Base-by-base conservation (phyloP, 2,888 invertebrate species). In the Lepetodrilus schrolli region DNA sequence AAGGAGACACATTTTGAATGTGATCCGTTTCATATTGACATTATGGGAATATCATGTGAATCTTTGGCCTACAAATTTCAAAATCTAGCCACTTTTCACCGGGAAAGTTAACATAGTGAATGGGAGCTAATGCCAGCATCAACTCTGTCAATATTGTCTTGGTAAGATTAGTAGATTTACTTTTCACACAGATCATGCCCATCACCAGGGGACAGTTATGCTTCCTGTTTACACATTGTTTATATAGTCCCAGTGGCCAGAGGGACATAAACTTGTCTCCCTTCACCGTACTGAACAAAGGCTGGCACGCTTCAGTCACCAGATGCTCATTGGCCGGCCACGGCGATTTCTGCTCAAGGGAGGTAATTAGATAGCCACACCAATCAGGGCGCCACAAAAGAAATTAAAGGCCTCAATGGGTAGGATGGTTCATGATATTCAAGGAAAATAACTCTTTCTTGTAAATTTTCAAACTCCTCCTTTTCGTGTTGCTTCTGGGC, bases 361-460 rank as follows among this genome's bases (percentile, higher is more conserved):
- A 58, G 58, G 58, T 58, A 58, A 58, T 34, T 34, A 17, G 26
- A 58, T 58, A 58, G 26, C 26, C 30, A 13, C 26, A n/a, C 58
- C 58, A 58, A 58, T 58, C 58, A 58, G 58, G 13, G 30, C 17
- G 7, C 30, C 26, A 58, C 58, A 58, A 58, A 13, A 58, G 58
- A 58, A 26, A 30, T 26, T 34, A n/a, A 58, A 30, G 30, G 30
- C n/a, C n/a, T 13, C n/a, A 30, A n/a, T 10, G 34, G n/a, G 30
- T 58, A 58, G 30, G 58, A 58, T 58, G 58, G 58, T 34, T 17
- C 30, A 34, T 17, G 13, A 7, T 58, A 30, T 58, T 21, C 58
- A n/a, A 26, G 26, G 17, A 58, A 30, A 58, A 58, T 58, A 58
- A 23, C 30, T 58, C 58, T 26, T 30, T 58, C 58, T 26, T 10